These are phyloP conservation scores for Himalopsyche phryganea DNA, from an alignment of 1,140 invertebrate species.

Conservation along the genomic window DNA sequence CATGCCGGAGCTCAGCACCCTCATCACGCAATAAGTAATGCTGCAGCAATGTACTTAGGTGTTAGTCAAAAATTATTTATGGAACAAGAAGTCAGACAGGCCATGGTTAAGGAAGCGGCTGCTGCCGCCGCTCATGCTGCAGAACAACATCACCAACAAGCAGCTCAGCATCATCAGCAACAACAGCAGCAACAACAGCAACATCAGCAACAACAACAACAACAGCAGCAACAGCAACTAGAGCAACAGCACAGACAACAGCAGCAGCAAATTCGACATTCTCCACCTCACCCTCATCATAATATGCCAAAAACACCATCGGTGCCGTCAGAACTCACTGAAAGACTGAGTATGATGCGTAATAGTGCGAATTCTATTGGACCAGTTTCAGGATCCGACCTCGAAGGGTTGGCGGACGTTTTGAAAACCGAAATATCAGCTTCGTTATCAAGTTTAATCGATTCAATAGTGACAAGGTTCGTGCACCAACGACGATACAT, in stretches of 20 bases:
- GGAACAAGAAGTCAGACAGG: conserved; percentile 65
- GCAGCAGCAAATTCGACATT: conserved; percentile 45
- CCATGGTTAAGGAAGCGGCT: conserved; percentile 63
- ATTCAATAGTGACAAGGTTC: conserved; percentile 81
- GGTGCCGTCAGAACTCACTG: conserved; percentile 57
- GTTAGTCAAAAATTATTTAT: conserved; percentile 69
- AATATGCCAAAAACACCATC: conserved; percentile 48
- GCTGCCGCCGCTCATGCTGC: conserved; percentile 54
- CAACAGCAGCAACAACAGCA: conserved; percentile 44
- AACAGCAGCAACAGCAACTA: conserved; percentile 51
- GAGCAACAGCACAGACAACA: conserved; percentile 41
- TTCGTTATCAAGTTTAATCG: conserved; percentile 79
- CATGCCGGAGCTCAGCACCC: conserved; percentile 49
- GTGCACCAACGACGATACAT: conserved; percentile 74
- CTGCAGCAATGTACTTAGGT: conserved; percentile 72
- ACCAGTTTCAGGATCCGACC: conserved; percentile 67
- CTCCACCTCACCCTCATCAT: conserved; percentile 43
- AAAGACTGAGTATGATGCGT: conserved; percentile 62
- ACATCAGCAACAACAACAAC: conserved; percentile 55
- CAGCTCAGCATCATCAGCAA: conserved; percentile 49
- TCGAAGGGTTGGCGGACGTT: conserved; percentile 83
- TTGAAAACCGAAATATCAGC: conserved; percentile 87
- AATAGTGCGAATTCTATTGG: conserved; percentile 59
- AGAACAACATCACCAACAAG: conserved; percentile 55
- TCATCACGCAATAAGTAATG: conserved; percentile 58